These are phyloP conservation scores for Cottus gobio DNA, from an alignment of 2,113 vertebrate genomes.

Conservation along the genomic window DNA sequence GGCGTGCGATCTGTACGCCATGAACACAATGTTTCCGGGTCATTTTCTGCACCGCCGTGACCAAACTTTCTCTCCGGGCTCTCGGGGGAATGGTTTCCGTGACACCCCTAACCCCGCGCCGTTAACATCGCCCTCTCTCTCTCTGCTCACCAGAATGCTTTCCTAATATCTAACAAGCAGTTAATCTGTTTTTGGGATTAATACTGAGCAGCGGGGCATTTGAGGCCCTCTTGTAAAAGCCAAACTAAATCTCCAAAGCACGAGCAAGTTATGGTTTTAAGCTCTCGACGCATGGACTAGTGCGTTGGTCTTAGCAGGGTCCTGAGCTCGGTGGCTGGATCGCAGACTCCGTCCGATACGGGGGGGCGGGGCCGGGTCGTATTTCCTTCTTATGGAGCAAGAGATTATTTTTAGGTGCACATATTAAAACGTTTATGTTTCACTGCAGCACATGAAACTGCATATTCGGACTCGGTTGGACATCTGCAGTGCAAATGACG, in stretches of 20 bases:
- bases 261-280: conserved; percentile 49
- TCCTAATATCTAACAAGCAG: conserved; percentile 69
- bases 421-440: conserved; percentile 65
- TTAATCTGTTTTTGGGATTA: conserved; percentile 74
- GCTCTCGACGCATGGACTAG: conserved; percentile 45
- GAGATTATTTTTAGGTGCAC: conserved; percentile 70
- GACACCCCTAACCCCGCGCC: conserved; percentile 48
- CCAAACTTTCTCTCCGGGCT: conserved; percentile 65
- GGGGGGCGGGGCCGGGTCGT: conserved; percentile 28
- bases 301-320: conserved; percentile 44
- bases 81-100: conserved; percentile 42
- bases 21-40: conserved; percentile 73
- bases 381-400: conserved; percentile 64
- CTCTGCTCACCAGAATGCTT: conserved; percentile 62
- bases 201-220: conserved; percentile 62
- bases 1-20: conserved; percentile 73
- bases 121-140: conserved; percentile 59
- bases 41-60: conserved; percentile 61
- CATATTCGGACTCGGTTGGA: conserved; percentile 33
- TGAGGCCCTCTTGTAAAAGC: conserved; percentile 51
- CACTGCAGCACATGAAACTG: conserved; percentile 49
- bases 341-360: conserved; percentile 30
- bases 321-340: conserved; percentile 29
- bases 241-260: conserved; percentile 58
- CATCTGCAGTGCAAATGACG: conserved; percentile 55